Evolutionary conservation across 1,140 invertebrate genomes (phyloP), one percentile per base, ranked within the genome.

Genomic region (Papilio machaon): DNA sequence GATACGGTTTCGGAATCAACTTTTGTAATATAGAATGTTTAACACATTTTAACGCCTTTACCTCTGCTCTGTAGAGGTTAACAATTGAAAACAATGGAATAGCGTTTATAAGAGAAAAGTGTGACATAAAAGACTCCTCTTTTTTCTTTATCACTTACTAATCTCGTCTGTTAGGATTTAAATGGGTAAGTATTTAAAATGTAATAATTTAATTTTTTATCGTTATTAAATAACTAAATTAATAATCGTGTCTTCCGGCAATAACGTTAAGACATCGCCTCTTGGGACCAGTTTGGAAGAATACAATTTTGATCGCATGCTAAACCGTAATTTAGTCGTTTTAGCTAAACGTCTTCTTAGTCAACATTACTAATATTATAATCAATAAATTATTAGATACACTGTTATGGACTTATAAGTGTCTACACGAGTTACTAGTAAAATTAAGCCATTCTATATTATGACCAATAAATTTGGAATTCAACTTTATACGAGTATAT

Each of bases 1-100:
- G 49, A 23, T 77, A 77, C 30, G 30, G 64, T 70, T 70, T 70
- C 64, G 30, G 64, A 70, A 15, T 70, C 64, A 38, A 70, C 23
- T 70, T 70, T 70, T 35, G 30, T 35, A 13, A 70, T 70, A 70
- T 7, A 13, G 0, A 35, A 15, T 38, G 64, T 70, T 70, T 17
- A 38, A 35, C 6, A 70, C 13, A 15, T 35, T 70, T 2, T 38
- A 35, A 38, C 5, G 13, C 13, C 30, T 35, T 35, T 17, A 4
- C 11, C 13, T 9, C 4, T 35, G 11, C 3, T 35, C 15, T 35
- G 23, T 35, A 70, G 30, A 35, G 2, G 3, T 64, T 64, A 64
- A 4, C 52, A 60, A 60, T 60, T 15, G 11, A 52, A 17, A 52
- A 49, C 11, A 52, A 15, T 52, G 49, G 49, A 52, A 52, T 60